These are phyloP conservation scores for Polydesmus complanatus DNA, from an alignment of 2,888 invertebrate species.

Conservation along the genomic window DNA sequence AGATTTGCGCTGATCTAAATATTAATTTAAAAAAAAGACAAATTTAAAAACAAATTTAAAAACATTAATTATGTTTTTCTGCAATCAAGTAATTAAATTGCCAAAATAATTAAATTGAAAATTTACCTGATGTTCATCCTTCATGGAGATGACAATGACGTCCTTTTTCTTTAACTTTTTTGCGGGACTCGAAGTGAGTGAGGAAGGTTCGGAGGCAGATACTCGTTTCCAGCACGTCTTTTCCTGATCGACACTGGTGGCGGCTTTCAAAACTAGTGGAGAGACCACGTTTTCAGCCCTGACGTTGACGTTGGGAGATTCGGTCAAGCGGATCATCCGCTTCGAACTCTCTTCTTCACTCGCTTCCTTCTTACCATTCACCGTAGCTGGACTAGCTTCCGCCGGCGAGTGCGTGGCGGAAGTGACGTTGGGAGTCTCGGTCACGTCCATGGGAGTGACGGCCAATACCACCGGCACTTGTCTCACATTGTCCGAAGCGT, in stretches of 20 bases:
- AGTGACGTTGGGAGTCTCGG: not conserved
- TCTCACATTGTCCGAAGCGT: not conserved
- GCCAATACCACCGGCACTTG: not conserved
- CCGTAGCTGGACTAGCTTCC: not conserved
- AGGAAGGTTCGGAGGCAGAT: not conserved
- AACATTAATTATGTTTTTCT: no score
- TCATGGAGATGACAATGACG: constrained; percentile 13
- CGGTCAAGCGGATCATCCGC: not conserved
- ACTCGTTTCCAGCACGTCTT: not conserved
- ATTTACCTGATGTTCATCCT: constrained; percentile 4
- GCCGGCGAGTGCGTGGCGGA: not conserved
- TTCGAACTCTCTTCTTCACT: not conserved
- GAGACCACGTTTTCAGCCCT: not conserved
- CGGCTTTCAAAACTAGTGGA: not conserved
- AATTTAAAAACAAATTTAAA: no score
- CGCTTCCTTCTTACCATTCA: not conserved
- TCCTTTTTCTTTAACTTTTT: constrained; percentile 11
- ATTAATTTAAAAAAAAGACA: not conserved
- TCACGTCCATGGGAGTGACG: not conserved
- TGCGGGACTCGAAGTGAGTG: not conserved
- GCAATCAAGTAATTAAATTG: no score
- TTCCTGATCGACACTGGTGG: not conserved
- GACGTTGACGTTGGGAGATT: not conserved
- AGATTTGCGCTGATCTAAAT: not conserved
- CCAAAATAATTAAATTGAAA: not conserved